Evolutionary conservation across 2,113 vertebrate genomes (phyloP).

Genomic region (Melierax canorus): DNA sequence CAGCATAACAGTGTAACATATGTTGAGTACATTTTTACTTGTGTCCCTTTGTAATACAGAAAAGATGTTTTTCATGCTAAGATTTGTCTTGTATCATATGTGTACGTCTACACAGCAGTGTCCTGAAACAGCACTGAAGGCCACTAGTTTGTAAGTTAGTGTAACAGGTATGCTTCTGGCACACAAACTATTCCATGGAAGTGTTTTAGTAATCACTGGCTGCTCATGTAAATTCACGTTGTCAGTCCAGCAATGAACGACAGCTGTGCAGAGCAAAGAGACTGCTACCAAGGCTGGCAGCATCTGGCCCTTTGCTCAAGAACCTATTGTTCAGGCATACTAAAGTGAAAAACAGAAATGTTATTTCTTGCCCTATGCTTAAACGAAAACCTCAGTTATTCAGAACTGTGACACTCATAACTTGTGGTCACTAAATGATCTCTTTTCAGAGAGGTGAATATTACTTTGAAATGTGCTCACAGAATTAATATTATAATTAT

Average conservation of each 20-base stretch:
- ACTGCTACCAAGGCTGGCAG: background rate
- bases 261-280: background rate
- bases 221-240: background rate
- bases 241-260: background rate
- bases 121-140: background rate
- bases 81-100: background rate
- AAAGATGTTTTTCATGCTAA: background rate
- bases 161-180: background rate
- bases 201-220: background rate
- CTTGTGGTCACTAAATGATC: background rate
- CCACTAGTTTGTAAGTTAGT: background rate
- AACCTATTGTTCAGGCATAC: background rate
- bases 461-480: background rate
- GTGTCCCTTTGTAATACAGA: background rate
- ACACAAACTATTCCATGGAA: background rate
- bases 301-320: background rate
- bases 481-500: background rate
- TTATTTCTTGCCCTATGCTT: background rate
- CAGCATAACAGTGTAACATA: background rate
- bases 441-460: background rate
- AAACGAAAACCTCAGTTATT: background rate
- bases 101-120: background rate
- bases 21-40: background rate
- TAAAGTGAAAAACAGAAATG: background rate
- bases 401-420: background rate